Conservation (phyloP, 2,888 invertebrate species). For the Lasius fuliginosus region DNA sequence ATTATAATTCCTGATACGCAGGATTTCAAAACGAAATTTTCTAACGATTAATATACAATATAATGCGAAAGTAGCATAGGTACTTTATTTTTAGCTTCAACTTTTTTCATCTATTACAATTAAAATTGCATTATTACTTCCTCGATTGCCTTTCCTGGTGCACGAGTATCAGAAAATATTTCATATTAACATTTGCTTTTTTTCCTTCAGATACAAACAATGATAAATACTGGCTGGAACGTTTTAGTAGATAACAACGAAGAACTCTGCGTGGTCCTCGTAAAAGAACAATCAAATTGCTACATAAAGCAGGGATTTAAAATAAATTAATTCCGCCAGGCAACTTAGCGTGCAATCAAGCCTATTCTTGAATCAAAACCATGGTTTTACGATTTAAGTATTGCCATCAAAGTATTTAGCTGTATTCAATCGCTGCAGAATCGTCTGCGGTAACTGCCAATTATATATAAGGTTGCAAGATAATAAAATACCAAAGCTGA, state of each 20-base stretch:
- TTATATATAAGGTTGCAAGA: background rate
- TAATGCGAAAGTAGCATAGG: background rate
- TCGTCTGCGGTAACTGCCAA: background rate
- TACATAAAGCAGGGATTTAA: background rate
- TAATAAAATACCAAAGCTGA: background rate
- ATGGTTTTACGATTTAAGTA: background rate
- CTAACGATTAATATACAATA: background rate
- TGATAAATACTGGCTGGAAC: background rate
- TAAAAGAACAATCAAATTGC: conserved; percentile 10
- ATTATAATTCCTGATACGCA: background rate
- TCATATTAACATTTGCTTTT: conserved; percentile 11
- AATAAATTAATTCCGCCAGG: background rate
- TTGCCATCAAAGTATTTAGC: background rate
- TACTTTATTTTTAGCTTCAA: background rate
- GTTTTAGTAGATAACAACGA: background rate
- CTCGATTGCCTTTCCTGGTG: background rate
- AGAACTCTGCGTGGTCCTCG: background rate
- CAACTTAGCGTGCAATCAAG: conserved; percentile 18
- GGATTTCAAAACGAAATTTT: background rate
- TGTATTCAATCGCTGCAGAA: background rate
- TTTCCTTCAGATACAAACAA: background rate
- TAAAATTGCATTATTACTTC: background rate
- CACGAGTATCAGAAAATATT: background rate
- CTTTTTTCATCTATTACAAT: conserved; percentile 16
- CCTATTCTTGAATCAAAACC: conserved; percentile 2